phyloP scores from a whole-genome alignment of 2,888 invertebrate species.

The Hirtodrosophila cameraria region DNA sequence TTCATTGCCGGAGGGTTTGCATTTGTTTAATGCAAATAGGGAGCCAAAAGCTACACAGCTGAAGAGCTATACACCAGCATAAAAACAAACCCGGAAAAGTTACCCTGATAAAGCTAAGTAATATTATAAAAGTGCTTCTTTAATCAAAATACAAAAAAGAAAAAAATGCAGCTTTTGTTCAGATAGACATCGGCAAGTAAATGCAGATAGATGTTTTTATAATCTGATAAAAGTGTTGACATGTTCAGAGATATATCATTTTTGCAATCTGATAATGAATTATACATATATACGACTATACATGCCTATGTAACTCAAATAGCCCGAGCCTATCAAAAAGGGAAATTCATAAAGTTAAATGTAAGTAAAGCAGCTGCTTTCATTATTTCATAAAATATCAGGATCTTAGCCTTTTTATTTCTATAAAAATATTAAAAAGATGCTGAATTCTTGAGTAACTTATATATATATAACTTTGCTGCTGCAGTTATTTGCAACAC shows the following conservation, averaged over 20 bases:
- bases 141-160: constrained; percentile 32
- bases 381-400: not conserved
- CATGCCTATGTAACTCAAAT: not conserved
- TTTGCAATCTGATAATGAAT: constrained; percentile 22
- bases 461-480: too few relatives aligned
- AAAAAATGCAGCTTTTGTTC: constrained; percentile 2
- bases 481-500: too few relatives aligned
- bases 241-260: constrained; percentile 23
- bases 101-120: constrained; percentile 11
- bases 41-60: constrained; percentile 5
- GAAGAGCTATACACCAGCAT: constrained; percentile 39
- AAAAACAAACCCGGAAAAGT: constrained; percentile 42
- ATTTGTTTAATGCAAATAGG: constrained; percentile 13
- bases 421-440: not conserved
- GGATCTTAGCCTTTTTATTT: not conserved
- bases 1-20: constrained; percentile 40
- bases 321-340: constrained; percentile 1
- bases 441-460: too few relatives aligned
- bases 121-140: constrained; percentile 21
- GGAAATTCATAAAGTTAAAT: constrained; percentile 2
- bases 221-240: constrained; percentile 30
- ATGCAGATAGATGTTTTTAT: constrained; percentile 9
- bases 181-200: constrained; percentile 4
- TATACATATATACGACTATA: not conserved
- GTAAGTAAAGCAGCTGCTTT: constrained; percentile 23